Conservation (phyloP, 1,140 invertebrate genomes). For the Drosophila orosa region DNA sequence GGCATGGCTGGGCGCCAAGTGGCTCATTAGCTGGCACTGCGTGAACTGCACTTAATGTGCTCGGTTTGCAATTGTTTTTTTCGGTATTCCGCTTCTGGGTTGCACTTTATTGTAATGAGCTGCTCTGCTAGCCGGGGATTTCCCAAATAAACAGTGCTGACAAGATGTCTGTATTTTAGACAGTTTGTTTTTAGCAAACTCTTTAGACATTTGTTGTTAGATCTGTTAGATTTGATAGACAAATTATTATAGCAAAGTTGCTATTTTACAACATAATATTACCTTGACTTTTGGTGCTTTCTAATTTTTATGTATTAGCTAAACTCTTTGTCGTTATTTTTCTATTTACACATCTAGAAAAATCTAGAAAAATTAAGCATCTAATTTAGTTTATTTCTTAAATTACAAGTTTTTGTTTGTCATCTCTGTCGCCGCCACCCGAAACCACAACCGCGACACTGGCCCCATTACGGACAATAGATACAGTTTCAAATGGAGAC, state of each 20-base stretch:
- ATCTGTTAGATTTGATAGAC: too few species aligned
- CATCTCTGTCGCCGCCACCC: not conserved
- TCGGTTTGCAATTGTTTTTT: constrained; percentile 49
- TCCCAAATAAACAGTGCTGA: not conserved
- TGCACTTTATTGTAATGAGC: constrained; percentile 51
- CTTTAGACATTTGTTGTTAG: too few species aligned
- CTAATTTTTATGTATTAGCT: too few species aligned
- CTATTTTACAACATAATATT: too few species aligned
- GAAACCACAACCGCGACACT: constrained; percentile 16
- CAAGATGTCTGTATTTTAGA: not conserved
- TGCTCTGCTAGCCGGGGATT: constrained; percentile 10
- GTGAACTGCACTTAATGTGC: constrained; percentile 70
- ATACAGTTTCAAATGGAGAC: constrained; percentile 21
- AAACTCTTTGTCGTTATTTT: too few species aligned
- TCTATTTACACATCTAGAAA: too few species aligned
- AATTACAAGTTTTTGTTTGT: too few species aligned
- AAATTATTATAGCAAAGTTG: too few species aligned
- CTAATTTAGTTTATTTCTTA: not conserved
- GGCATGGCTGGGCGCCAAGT: constrained; percentile 17
- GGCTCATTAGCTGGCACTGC: constrained; percentile 63
- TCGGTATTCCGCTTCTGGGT: constrained; percentile 22
- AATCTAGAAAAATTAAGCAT: too few species aligned
- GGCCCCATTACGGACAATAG: constrained; percentile 14
- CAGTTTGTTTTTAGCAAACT: not conserved
- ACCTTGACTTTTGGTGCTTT: too few species aligned